A percentile compares a stretch with the other conserved stretches of the same genome.
Evolutionary conservation across 92 coral and sea anemone genomes (phyloP).

Genomic region (Palythoa caribaeorum): DNA sequence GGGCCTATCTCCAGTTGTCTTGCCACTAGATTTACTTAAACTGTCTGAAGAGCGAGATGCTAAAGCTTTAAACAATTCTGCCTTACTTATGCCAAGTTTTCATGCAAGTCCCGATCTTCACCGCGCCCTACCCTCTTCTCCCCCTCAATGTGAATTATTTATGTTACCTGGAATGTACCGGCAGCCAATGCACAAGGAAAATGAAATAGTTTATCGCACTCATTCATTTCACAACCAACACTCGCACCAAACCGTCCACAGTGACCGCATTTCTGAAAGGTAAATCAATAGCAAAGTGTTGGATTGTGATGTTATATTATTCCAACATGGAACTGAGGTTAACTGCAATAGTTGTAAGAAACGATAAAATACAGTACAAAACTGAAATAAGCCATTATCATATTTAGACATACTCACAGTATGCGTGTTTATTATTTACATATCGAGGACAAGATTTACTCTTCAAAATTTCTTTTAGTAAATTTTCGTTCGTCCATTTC

Average conservation of each 20-base stretch:
- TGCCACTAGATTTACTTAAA: too few species aligned
- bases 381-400: too few species aligned
- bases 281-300: not conserved
- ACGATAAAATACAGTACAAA: not conserved
- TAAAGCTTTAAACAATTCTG: too few species aligned
- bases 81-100: not conserved
- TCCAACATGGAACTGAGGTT: not conserved
- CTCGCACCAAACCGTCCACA: slow-evolving; percentile 98
- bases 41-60: too few species aligned
- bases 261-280: slow-evolving; percentile 81
- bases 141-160: not conserved
- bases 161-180: slow-evolving; percentile 87
- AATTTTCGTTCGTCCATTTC: too few species aligned
- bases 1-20: too few species aligned
- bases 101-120: not conserved
- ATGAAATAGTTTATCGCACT: slow-evolving; percentile 91
- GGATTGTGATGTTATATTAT: not conserved
- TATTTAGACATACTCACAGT: too few species aligned
- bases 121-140: too few species aligned
- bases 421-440: too few species aligned
- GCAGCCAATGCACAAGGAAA: slow-evolving; percentile 98
- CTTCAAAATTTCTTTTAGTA: too few species aligned
- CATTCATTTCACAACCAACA: slow-evolving; percentile 85
- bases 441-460: too few species aligned
- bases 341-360: not conserved